Conservation (phyloP, 2,888 invertebrate species). For the Enchytraeus crypticus region DNA sequence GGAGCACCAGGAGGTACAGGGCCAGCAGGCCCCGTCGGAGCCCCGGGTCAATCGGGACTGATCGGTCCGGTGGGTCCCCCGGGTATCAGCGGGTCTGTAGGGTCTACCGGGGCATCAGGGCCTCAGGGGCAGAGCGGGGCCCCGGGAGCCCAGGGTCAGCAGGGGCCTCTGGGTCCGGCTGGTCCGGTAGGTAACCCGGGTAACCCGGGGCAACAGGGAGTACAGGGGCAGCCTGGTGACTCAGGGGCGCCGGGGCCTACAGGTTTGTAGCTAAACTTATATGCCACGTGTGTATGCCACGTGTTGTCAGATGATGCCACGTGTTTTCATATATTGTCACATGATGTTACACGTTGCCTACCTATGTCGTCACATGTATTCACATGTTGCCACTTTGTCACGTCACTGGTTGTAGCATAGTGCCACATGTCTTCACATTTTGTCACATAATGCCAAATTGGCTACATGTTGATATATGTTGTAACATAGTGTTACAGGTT, state of each 20-base stretch:
- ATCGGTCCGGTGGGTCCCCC: neutral
- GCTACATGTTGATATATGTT: too few species aligned
- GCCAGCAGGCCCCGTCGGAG: neutral
- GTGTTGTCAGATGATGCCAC: too few species aligned
- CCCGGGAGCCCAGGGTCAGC: conserved; percentile 13
- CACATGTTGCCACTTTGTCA: too few species aligned
- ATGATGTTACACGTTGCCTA: too few species aligned
- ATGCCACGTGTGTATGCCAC: too few species aligned
- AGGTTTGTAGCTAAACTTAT: neutral
- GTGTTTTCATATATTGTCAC: too few species aligned
- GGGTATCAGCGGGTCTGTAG: conserved; percentile 4
- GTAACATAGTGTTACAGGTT: too few species aligned
- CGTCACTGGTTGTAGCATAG: too few species aligned
- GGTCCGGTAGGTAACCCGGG: conserved; percentile 7
- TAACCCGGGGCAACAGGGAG: conserved; percentile 10
- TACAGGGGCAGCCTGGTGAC: conserved; percentile 2
- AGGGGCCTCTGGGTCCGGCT: conserved; percentile 10
- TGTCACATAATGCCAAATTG: too few species aligned
- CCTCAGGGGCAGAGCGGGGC: conserved; percentile 4
- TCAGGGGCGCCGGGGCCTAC: conserved; percentile 14
- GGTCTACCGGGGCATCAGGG: conserved; percentile 6
- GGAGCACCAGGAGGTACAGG: neutral
- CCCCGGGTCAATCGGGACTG: neutral
- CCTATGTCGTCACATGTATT: too few species aligned
- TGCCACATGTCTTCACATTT: too few species aligned